Percentiles rank a stretch among this genome's conserved stretches.
These are phyloP conservation scores for Sebastes dallii DNA, from an alignment of 2,797 vertebrate genomes.

Conservation along the genomic window DNA sequence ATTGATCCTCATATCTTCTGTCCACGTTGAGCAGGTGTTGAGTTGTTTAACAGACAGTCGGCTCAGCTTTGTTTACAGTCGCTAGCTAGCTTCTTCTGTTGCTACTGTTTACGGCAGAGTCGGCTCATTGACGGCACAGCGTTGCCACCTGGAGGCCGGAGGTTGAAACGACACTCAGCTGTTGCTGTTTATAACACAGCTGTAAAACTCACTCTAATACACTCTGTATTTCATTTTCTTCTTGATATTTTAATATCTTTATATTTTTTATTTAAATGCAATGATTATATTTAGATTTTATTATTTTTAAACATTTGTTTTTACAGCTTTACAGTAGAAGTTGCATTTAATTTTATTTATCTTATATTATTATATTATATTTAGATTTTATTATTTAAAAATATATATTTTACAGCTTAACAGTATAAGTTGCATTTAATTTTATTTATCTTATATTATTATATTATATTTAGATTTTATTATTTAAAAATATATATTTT, in stretches of 20 bases:
- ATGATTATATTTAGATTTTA: not conserved
- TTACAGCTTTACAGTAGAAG: too few species aligned
- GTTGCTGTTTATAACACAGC: not conserved
- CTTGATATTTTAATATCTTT: too few species aligned
- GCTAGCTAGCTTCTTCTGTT: constrained; percentile 22
- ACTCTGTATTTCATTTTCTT: rapidly evolving
- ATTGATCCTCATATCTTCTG: rapidly evolving
- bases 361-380: too few species aligned
- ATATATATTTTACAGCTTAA: too few species aligned
- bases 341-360: too few species aligned
- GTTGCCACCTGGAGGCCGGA: not conserved
- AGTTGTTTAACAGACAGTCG: not conserved
- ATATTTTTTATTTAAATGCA: not conserved
- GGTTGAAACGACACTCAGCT: rapidly evolving
- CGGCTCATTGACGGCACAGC: rapidly evolving
- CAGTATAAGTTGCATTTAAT: too few species aligned
- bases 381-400: too few species aligned
- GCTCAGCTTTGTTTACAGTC: constrained; percentile 52
- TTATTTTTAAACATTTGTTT: too few species aligned
- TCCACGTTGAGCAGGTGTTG: not conserved
- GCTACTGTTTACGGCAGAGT: not conserved
- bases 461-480: too few species aligned
- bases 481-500: too few species aligned
- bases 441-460: too few species aligned
- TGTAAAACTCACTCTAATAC: not conserved